Base-by-base conservation (phyloP, 2,888 invertebrate species). In the Eueremaeus valkanovi region DNA sequence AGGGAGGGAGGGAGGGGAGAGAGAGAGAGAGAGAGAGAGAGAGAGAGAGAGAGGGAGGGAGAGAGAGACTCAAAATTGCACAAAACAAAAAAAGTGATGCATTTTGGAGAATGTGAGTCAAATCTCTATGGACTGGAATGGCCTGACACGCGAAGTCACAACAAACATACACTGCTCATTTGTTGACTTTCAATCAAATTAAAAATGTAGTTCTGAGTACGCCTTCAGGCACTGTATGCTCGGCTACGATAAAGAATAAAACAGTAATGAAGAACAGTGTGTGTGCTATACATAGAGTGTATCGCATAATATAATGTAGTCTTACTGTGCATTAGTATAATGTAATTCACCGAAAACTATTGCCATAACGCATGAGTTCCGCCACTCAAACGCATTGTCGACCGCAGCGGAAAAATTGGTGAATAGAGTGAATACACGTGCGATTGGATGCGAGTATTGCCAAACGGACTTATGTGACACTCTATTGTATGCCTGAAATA, bases 111-210 rank as follows among this genome's bases (percentile, higher is more conserved):
- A 8, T n/a, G 3, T 13, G 21, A 55, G 21, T 27, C 55, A 55
- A 55, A 6, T 55, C 24, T 55, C 55, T 9, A 3, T 9, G 21
- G 55, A 13, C 3, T 55, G 6, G 3, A 55, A 58, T 58, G 58
- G 9, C 3, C 33, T 31, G n/a, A n/a, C 33, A 63, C 63, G 33
- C 63, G n/a, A 63, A 63, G 63, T 31, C 63, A 63, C 1, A 33
- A 31, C 63, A 63, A 63, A 63, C 31, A 63, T 63, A 24, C 24
- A 31, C 21, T 33, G n/a, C n/a, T 63, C 63, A 33, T 63, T 55
- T 63, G 63, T 63, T 63, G 63, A 58, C 27, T 63, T 63, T 63
- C 6, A 31, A 63, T 63, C 33, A 31, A 63, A 63, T 63, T 63
- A 63, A 63, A 63, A 63, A 33, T 33, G 33, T 18, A 63, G 33